Evolutionary conservation across 2,113 vertebrate species (phyloP), one percentile per base, ranked within the genome.

Genomic region (Empidonax traillii): DNA sequence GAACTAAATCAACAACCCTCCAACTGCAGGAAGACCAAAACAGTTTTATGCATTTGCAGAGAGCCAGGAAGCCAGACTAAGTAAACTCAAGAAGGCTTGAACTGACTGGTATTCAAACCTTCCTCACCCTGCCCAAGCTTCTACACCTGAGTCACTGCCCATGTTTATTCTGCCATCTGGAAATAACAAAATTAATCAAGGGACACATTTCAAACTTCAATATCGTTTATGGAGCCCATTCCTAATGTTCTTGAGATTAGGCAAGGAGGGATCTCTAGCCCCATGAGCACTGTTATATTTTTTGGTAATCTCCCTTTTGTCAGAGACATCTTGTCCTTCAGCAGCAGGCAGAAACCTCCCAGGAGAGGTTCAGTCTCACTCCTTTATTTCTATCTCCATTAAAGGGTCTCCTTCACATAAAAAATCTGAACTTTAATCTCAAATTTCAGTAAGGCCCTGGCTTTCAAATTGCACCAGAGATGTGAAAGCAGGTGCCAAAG

Each of bases 81-180:
- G 68, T 33, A 90, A 78, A 92, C 44, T 78, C 69, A 52, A 68
- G 67, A 55, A 68, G 30, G 56, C 49, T 78, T 81, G 80, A 87
- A 77, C 63, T 65, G 37, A 93, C 51, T 87, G 65, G 95, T 81
- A 28, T 43, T 69, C 28, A 95, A 86, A 84, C 59, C 52, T 63
- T 90, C 55, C 82, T 86, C 75, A 67, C 37, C 46, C 37, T 35
- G 4, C 23, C 62, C 49, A 41, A 61, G 37, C 47, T 73, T 39
- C 67, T 52, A 51, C 2, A 10, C 43, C 9, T 68, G 71, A 95
- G 41, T 92, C 85, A 89, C 39, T n/a, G 37, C 35, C 76, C 27
- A 1, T 92, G 68, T 90, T 89, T 86, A 39, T 76, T 28, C 28
- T 55, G 83, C 52, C 37, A 43, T 52, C 52, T 65, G 47, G 65